These are phyloP conservation scores for Pogonophryne albipinna DNA, from an alignment of 2,797 vertebrate genomes.

Conservation along the genomic window DNA sequence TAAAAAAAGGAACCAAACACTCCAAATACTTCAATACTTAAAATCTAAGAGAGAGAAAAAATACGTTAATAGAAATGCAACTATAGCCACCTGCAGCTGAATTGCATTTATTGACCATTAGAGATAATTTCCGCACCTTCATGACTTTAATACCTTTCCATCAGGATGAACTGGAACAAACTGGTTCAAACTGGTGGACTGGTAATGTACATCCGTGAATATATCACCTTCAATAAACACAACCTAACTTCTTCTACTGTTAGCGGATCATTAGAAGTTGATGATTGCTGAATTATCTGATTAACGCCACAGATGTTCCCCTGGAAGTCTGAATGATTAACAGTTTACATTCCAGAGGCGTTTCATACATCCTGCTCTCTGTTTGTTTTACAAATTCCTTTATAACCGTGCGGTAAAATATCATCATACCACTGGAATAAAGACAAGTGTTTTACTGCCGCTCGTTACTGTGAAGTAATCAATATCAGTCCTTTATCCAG, in stretches of 20 bases:
- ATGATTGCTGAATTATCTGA: conserved; percentile 23
- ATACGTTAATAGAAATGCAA: too few species aligned
- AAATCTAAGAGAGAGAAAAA: too few species aligned
- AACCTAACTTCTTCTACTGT: not conserved
- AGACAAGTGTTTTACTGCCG: not conserved
- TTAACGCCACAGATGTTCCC: not conserved
- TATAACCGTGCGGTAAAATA: not conserved
- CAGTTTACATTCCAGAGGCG: not conserved
- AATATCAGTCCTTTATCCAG: not conserved
- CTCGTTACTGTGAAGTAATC: conserved; percentile 20
- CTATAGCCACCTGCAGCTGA: too few species aligned
- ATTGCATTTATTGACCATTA: too few species aligned
- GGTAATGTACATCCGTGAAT: not conserved
- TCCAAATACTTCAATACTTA: too few species aligned
- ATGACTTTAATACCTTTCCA: not conserved
- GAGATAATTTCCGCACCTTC: not conserved
- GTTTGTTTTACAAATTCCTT: conserved; percentile 26
- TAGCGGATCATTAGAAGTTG: not conserved
- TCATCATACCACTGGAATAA: not conserved
- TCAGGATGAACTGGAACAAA: not conserved
- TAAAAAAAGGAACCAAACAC: too few species aligned
- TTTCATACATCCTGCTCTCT: conserved; percentile 9
- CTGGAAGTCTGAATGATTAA: not conserved
- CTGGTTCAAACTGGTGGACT: not conserved
- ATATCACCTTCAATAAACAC: not conserved